Conservation (phyloP, 2,888 invertebrate species). For the Xanthia icteritia region DNA sequence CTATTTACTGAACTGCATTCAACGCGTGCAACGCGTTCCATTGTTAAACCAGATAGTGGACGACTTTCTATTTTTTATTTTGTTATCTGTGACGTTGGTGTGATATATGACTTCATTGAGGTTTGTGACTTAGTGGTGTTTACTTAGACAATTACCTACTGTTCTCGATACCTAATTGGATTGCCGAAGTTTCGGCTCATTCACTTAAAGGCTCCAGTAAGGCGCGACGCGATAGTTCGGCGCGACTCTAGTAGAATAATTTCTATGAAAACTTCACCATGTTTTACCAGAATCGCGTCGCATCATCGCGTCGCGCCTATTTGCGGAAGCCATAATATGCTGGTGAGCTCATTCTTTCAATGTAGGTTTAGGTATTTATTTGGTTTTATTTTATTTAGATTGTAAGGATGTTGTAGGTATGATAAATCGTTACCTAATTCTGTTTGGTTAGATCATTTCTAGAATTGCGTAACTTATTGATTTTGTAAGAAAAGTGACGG, state of each 20-base stretch:
- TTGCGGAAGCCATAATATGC: not conserved
- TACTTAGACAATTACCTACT: constrained; percentile 33
- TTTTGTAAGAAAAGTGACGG: not conserved
- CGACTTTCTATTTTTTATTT: constrained; percentile 56
- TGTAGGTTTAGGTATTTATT: not conserved
- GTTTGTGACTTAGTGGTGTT: constrained; percentile 9
- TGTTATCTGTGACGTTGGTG: constrained; percentile 49
- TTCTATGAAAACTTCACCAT: not conserved
- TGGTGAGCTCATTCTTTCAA: constrained; percentile 23
- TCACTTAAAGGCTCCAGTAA: not conserved
- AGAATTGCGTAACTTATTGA: not conserved
- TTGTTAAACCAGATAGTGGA: constrained; percentile 35
- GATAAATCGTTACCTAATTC: not conserved
- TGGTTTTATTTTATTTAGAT: not conserved
- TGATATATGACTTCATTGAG: constrained; percentile 46
- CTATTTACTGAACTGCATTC: constrained; percentile 47
- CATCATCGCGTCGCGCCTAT: not conserved
- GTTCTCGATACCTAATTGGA: constrained; percentile 39
- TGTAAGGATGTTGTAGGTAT: not conserved
- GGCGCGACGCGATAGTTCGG: not conserved
- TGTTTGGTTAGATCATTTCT: not conserved
- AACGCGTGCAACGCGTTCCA: constrained; percentile 37
- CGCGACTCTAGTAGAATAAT: not conserved
- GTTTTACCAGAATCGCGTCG: not conserved
- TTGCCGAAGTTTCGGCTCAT: constrained; percentile 1